Evolutionary conservation across 2,113 vertebrate genomes (phyloP).

Genomic region (Mesembrinibis cayennensis): DNA sequence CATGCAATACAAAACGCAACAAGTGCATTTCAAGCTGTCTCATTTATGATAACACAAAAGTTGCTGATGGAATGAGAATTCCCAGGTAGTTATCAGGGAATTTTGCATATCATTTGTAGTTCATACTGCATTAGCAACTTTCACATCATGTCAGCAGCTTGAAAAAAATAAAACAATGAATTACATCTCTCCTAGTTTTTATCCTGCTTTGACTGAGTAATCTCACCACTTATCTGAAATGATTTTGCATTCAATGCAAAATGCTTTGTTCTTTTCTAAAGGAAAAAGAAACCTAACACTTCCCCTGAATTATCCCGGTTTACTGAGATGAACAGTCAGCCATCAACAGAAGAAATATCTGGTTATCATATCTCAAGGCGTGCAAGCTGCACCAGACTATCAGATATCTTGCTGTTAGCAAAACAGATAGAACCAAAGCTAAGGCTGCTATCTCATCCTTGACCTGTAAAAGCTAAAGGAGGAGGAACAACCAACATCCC

Average conservation of each 20-base stretch:
- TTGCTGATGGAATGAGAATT: constrained; percentile 21
- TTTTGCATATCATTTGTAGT: constrained; percentile 29
- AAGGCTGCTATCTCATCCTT: not conserved
- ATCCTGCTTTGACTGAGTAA: constrained; percentile 17
- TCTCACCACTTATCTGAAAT: not conserved
- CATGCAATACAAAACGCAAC: constrained; percentile 40
- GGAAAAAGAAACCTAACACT: not conserved
- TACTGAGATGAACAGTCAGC: not conserved
- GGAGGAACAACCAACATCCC: not conserved
- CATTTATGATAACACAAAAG: constrained; percentile 34
- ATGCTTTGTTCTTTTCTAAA: not conserved
- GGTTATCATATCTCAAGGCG: not conserved
- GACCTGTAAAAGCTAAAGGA: not conserved
- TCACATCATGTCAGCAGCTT: constrained; percentile 3
- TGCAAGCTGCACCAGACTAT: not conserved
- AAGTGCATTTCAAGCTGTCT: constrained; percentile 45
- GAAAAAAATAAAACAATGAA: not conserved
- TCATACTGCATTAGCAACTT: constrained; percentile 9
- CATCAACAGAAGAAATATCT: not conserved
- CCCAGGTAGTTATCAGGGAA: constrained; percentile 19
- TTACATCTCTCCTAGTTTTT: not conserved
- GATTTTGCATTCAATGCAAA: not conserved
- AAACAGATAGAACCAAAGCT: not conserved
- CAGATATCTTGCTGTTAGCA: not conserved
- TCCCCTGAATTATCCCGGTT: not conserved